Evolutionary conservation across 2,113 vertebrate species (phyloP), one percentile per base, ranked within the genome.

Genomic region (Rafetus swinhoei): DNA sequence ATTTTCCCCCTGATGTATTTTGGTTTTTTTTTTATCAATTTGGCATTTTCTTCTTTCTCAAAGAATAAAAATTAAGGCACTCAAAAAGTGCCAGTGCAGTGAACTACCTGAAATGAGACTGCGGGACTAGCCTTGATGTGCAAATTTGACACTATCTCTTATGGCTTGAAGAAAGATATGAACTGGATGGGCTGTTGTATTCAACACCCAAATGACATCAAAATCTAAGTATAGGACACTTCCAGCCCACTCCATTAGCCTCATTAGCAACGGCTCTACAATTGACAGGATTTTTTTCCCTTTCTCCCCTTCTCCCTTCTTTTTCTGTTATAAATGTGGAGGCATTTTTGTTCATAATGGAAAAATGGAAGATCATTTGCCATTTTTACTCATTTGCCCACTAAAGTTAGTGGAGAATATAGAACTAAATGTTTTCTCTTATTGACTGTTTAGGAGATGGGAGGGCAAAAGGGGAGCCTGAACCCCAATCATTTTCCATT

Each of bases 21-120:
- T 97, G 97, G 90, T 95, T 82, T 85, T 95, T 96, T 97, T 97
- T 90, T 97, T 10, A 97, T 96, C 96, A 97, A 95, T 94, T 95
- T 95, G 97, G 88, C 97, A 85, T 90, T 94, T 94, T 94, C 86
- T 91, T 82, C 14, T 39, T 89, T 80, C 81, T 83, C 52, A 81
- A 79, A 93, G 79, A 93, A 84, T 54, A 84, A 87, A 45, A 45
- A 65, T 79, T 86, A 57, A 52, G 87, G 85, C 90, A 93, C 55
- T 39, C 6, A 45, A 45, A 76, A 76, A 27, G 21, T 50, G 24
- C 32, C 14, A 1, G 1, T 52, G 86, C 77, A 79, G 72, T 56
- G 91, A 89, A 0, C 0, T 0, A 0, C 0, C 0, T 24, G n/a
- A 85, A 92, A 81, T 1, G 4, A 91, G 45, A 45, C 45, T 45